These are phyloP conservation scores for Tenrec ecaudatus DNA, from an alignment of 2,113 vertebrate genomes.

Conservation along the genomic window DNA sequence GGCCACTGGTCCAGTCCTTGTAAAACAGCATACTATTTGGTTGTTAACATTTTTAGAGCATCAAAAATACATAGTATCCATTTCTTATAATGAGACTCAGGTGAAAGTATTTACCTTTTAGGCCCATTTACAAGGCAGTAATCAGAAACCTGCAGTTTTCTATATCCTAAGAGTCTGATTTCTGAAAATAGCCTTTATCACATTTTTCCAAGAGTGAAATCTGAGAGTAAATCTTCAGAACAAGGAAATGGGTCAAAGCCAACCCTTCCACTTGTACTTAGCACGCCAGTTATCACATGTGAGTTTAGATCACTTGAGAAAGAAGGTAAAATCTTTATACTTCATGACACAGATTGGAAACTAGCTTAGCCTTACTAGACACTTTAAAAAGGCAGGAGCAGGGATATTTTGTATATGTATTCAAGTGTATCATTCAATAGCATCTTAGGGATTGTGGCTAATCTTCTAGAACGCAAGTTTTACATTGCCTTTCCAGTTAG, in stretches of 20 bases:
- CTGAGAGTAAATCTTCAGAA: conserved; percentile 77
- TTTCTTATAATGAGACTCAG: conserved; percentile 45
- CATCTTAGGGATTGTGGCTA: neutral
- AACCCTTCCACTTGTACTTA: conserved; percentile 70
- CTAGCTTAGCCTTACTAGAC: neutral
- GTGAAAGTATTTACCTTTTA: conserved; percentile 47
- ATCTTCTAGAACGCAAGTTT: neutral
- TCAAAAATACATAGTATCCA: neutral
- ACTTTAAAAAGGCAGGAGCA: neutral
- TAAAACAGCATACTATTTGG: conserved; percentile 18
- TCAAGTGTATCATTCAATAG: neutral
- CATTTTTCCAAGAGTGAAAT: conserved; percentile 78
- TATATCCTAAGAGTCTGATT: conserved; percentile 58
- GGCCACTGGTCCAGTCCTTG: neutral
- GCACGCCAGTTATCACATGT: conserved; percentile 67
- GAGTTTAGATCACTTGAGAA: conserved; percentile 36
- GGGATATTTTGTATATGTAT: neutral
- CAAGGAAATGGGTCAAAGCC: conserved; percentile 78
- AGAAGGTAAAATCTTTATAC: conserved; percentile 25
- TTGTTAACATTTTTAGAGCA: conserved; percentile 38
- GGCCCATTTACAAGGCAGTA: neutral
- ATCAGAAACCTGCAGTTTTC: conserved; percentile 67
- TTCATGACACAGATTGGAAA: conserved; percentile 33
- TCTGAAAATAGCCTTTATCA: conserved; percentile 77
- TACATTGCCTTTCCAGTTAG: neutral